Conservation (phyloP, 2,888 invertebrate genomes). For the Brachyopa scutellaris region DNA sequence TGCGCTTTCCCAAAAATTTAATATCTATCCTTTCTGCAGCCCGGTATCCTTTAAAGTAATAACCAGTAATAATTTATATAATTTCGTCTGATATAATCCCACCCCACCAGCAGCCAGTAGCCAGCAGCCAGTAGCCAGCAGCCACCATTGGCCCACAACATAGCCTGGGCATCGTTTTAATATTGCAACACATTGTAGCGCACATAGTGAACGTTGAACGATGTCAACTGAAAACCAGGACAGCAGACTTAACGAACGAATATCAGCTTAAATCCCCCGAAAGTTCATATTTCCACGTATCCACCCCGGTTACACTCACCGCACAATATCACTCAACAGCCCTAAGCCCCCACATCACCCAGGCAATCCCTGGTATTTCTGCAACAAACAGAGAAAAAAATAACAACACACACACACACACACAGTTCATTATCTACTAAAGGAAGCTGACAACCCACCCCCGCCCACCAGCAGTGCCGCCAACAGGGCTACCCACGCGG, state of each 20-base stretch:
- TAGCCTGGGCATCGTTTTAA: conserved; percentile 29
- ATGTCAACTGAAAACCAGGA: conserved; percentile 62
- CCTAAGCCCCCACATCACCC: conserved; percentile 4
- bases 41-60: too few species aligned
- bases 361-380: conserved; percentile 25
- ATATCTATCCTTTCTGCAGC: conserved; percentile 33
- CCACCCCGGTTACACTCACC: background rate
- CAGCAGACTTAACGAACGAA: conserved; percentile 34
- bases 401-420: conserved; percentile 25
- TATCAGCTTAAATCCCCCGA: conserved; percentile 46
- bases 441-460: conserved; percentile 36
- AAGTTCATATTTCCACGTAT: conserved; percentile 51
- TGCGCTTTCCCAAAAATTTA: too few species aligned
- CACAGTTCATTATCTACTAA: conserved; percentile 21
- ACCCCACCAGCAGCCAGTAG: background rate
- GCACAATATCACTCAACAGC: background rate
- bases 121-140: background rate
- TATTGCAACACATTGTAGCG: conserved; percentile 27
- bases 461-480: conserved; percentile 3
- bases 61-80: conserved; percentile 47
- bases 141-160: conserved; percentile 3
- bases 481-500: conserved; percentile 8
- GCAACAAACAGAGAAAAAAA: conserved; percentile 8
- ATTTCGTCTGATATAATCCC: conserved; percentile 49
- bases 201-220: conserved; percentile 11